phyloP scores from a whole-genome alignment of 2,888 invertebrate genomes.

The Cantharis flavilabris region DNA sequence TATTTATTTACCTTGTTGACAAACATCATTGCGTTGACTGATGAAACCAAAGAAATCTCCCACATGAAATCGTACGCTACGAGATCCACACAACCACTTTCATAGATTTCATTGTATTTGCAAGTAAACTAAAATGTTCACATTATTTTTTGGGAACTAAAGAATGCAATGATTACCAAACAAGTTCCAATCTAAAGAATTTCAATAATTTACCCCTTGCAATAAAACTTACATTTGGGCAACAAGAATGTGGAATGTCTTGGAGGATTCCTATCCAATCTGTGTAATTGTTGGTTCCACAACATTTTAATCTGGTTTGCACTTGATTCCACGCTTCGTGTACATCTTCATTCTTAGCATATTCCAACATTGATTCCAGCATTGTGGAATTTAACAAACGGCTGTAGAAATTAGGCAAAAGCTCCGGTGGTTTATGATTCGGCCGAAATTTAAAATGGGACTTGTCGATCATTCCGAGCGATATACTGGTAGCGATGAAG shows the following conservation, averaged over 20 bases:
- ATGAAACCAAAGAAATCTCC: slow-evolving; percentile 33
- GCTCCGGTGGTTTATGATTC: slow-evolving; percentile 4
- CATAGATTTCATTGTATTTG: not conserved
- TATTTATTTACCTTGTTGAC: not conserved
- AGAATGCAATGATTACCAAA: too few species aligned
- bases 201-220: too few species aligned
- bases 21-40: not conserved
- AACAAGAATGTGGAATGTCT: slow-evolving; percentile 30
- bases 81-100: slow-evolving; percentile 29
- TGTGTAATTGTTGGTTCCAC: slow-evolving; percentile 28
- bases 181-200: too few species aligned
- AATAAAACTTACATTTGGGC: not conserved
- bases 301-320: slow-evolving; percentile 33
- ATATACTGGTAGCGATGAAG: slow-evolving; percentile 22
- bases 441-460: slow-evolving; percentile 21
- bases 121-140: not conserved
- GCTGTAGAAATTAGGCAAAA: slow-evolving; percentile 14
- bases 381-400: slow-evolving; percentile 25
- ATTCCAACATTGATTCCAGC: slow-evolving; percentile 14
- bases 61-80: slow-evolving; percentile 32
- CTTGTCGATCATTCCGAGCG: slow-evolving; percentile 23
- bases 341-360: slow-evolving; percentile 15
- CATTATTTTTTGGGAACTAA: not conserved
- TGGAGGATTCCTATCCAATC: slow-evolving; percentile 27
- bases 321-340: slow-evolving; percentile 28